Evolutionary conservation across 2,113 vertebrate genomes (phyloP).

Genomic region (Hymenochirus boettgeri): DNA sequence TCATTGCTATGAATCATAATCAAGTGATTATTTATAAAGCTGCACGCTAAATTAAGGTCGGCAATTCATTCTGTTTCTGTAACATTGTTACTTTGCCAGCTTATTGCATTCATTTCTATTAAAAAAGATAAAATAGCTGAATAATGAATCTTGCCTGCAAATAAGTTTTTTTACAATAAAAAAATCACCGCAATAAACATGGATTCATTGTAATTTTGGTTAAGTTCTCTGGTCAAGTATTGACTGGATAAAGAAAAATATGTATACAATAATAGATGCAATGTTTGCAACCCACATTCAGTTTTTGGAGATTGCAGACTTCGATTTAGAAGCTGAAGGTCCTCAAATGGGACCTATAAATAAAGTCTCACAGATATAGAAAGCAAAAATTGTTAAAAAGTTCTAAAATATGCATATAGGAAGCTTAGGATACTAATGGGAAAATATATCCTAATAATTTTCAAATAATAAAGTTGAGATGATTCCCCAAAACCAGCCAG

Average conservation of each 20-base stretch:
- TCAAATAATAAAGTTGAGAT: no score
- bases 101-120: slow-evolving; percentile 54
- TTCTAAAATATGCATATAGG: no score
- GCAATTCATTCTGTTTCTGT: slow-evolving; percentile 42
- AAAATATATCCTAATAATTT: no score
- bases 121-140: slow-evolving; percentile 38
- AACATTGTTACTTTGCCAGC: slow-evolving; percentile 44
- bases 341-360: no score
- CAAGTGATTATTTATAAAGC: slow-evolving; percentile 52
- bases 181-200: slow-evolving; percentile 47
- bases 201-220: slow-evolving; percentile 23
- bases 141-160: slow-evolving; percentile 34
- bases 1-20: slow-evolving; percentile 59
- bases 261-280: no score
- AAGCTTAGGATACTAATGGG: no score
- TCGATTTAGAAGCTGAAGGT: no score
- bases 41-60: slow-evolving; percentile 45
- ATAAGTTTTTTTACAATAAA: slow-evolving; percentile 38
- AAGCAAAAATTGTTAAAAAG: no score
- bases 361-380: no score
- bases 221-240: background rate
- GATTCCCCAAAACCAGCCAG: no score
- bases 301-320: no score
- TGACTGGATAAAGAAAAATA: slow-evolving; percentile 10
- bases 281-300: no score